Evolutionary conservation across 1,140 invertebrate species (phyloP), one percentile per base, ranked within the genome.

Genomic region (Nasonia giraulti): DNA sequence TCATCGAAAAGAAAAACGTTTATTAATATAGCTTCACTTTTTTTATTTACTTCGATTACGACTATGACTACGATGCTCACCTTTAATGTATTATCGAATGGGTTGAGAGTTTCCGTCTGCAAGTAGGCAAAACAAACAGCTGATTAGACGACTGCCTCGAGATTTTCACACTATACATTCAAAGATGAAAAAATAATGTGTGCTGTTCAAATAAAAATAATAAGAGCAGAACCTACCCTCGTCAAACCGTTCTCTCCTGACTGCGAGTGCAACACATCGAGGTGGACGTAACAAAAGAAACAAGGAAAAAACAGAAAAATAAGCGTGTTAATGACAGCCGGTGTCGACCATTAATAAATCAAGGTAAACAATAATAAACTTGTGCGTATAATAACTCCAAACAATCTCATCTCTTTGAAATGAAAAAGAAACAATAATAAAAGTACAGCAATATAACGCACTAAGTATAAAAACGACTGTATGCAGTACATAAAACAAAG

Each of bases 61-160:
- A n/a, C 7, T 69, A 17, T 55, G 5, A 2, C 7, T 62, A 76
- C 66, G 7, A 62, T 62, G 55, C 55, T n/a, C 20, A 96, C 94
- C 94, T 94, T 94, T 90, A 94, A 93, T 91, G 94, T 93, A 93
- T 93, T 95, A 90, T 96, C 96, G 94, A 97, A 97, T 94, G 96
- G 96, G 95, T 97, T 97, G 94, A 96, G 95, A 95, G 96, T 96
- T 94, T 97, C 96, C 89, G 96, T 95, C 95, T 96, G 92, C 17
- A 93, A 86, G 55, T 17, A 37, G 3, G 50, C 20, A 80, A 55
- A 40, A 69, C 44, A 69, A 69, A 80, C 0, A 78, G 23, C 8
- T 44, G 37, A 55, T 47, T 44, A 71, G 31, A 31, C 10, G 0
- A 68, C 66, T 23, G 47, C 12, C 47, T 50, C 20, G 66, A 17